These are phyloP conservation scores for Brachystomella parvula DNA, from an alignment of 1,140 invertebrate genomes.

Conservation along the genomic window DNA sequence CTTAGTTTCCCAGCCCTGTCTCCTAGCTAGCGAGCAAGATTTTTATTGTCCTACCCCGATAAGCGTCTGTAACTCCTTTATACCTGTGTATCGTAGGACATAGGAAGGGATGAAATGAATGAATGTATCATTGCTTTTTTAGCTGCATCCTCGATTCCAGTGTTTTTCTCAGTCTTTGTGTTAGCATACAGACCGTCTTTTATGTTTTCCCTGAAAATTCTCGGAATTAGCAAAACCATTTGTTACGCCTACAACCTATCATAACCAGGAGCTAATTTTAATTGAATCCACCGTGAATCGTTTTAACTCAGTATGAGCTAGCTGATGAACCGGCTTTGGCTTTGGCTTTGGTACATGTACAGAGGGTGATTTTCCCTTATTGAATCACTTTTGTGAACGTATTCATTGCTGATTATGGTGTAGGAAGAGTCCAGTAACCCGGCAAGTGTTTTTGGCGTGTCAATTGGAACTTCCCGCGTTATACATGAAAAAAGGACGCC, in stretches of 20 bases:
- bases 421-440: background rate
- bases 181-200: background rate
- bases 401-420: background rate
- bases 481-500: background rate
- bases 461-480: background rate
- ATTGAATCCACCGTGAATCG: too few species aligned
- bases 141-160: slow-evolving; percentile 40
- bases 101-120: background rate
- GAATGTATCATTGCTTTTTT: background rate
- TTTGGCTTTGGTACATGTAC: too few species aligned
- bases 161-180: background rate
- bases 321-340: too few species aligned
- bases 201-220: background rate
- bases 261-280: too few species aligned
- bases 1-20: slow-evolving; percentile 31
- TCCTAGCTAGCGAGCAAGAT: slow-evolving; percentile 58
- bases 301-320: too few species aligned
- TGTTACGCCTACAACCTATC: too few species aligned
- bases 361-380: too few species aligned
- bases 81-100: background rate
- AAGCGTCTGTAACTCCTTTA: slow-evolving; percentile 41
- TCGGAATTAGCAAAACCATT: too few species aligned
- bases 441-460: background rate
- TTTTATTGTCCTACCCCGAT: too few species aligned
- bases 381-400: too few species aligned